phyloP scores from a whole-genome alignment of 2,797 vertebrate species.

The Sebastes diaconus region DNA sequence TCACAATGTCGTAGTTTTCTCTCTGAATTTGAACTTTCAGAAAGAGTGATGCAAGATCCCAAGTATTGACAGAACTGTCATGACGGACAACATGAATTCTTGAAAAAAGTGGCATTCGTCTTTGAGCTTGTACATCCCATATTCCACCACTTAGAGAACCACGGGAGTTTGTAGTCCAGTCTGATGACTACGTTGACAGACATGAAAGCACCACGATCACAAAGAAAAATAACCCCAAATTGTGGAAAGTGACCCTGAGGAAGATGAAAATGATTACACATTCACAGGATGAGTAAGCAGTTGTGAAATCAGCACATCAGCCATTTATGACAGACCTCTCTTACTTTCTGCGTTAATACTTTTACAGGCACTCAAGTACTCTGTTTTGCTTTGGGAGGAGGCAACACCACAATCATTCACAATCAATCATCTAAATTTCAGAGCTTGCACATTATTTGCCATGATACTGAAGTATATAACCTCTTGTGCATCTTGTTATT shows the following conservation, averaged over 20 bases:
- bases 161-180: neutral
- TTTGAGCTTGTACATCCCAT: neutral
- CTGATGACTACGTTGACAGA: constrained; percentile 1
- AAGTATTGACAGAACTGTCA: neutral
- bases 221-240: constrained; percentile 12
- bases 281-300: constrained; percentile 59
- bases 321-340: constrained; percentile 3
- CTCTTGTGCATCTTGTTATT: neutral
- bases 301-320: constrained; percentile 46
- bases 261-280: constrained; percentile 49
- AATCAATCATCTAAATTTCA: neutral
- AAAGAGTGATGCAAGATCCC: neutral
- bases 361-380: neutral
- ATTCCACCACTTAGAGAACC: constrained; percentile 6
- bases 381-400: neutral
- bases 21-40: neutral
- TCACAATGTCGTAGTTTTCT: neutral
- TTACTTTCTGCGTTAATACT: constrained; percentile 4
- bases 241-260: constrained; percentile 20
- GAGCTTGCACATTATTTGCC: neutral
- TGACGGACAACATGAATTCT: neutral
- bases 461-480: neutral
- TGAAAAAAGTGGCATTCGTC: neutral
- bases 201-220: constrained; percentile 19
- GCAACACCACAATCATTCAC: neutral